phyloP scores from a whole-genome alignment of 2,113 vertebrate species.

The Lepus timidus region DNA sequence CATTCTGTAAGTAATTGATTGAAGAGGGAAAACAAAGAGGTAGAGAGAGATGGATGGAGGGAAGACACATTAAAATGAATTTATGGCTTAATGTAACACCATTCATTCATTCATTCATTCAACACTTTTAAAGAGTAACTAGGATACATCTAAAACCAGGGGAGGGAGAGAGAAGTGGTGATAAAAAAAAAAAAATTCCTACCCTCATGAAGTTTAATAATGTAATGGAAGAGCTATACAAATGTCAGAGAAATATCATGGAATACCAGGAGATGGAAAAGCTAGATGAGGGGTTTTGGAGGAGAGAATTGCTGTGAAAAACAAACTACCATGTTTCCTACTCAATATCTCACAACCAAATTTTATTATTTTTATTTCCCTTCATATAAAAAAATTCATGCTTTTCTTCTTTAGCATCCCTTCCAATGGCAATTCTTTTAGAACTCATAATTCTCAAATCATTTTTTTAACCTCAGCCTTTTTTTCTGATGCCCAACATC shows the following conservation, averaged over 20 bases:
- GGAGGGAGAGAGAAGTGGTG: background rate
- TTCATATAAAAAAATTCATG: constrained; percentile 67
- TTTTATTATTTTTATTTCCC: constrained; percentile 47
- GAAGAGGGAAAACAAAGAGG: background rate
- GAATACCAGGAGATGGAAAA: background rate
- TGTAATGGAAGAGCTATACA: background rate
- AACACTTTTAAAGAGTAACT: background rate
- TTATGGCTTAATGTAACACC: background rate
- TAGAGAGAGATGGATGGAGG: background rate
- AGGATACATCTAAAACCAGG: too few species aligned
- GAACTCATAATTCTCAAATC: constrained; percentile 76
- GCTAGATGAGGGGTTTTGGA: background rate
- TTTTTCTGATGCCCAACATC: constrained; percentile 84
- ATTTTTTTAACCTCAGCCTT: constrained; percentile 82
- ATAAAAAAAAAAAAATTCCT: background rate
- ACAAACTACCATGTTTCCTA: background rate
- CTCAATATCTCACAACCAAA: background rate
- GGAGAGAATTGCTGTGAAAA: background rate
- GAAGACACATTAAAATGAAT: background rate
- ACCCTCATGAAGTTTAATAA: background rate
- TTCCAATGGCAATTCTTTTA: constrained; percentile 77
- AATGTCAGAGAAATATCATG: background rate
- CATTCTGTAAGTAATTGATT: background rate
- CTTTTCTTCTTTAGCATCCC: constrained; percentile 59
- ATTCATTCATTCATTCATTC: background rate